phyloP scores from a whole-genome alignment of 1,140 invertebrate genomes.

The Bombus superbus region DNA sequence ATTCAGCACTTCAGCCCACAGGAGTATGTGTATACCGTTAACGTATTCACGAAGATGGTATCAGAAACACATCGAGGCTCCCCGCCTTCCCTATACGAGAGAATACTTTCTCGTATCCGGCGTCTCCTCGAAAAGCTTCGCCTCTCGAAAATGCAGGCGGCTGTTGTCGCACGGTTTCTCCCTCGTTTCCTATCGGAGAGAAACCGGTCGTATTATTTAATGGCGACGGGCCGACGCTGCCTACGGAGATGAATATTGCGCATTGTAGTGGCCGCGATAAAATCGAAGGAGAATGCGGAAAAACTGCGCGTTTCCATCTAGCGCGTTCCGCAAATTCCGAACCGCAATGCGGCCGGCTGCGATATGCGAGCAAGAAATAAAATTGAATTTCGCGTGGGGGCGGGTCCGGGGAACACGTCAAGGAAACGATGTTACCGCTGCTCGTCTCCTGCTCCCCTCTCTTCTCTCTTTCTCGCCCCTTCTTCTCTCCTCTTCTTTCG shows the following conservation, averaged over 20 bases:
- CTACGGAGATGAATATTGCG: conserved; percentile 58
- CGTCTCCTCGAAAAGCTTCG: not conserved
- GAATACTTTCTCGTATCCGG: not conserved
- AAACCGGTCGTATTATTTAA: conserved; percentile 43
- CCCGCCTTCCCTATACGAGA: not conserved
- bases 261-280: conserved; percentile 55
- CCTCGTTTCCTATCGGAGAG: not conserved
- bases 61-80: conserved; percentile 6
- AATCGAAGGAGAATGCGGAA: conserved; percentile 63
- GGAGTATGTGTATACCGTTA: not conserved
- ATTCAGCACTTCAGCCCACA: no score
- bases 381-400: conserved; percentile 49
- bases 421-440: conserved; percentile 44
- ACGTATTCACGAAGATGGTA: conserved; percentile 2
- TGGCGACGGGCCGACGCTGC: not conserved
- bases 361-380: conserved; percentile 69
- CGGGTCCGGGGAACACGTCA: not conserved
- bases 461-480: not conserved
- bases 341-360: conserved; percentile 42
- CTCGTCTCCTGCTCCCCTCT: not conserved
- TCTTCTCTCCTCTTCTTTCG: not conserved
- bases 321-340: conserved; percentile 65
- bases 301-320: conserved; percentile 63
- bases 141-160: conserved; percentile 19
- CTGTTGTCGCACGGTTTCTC: conserved; percentile 1